Evolutionary conservation across 2,797 vertebrate species (phyloP).

Genomic region (Helicolenus hilgendorfi): DNA sequence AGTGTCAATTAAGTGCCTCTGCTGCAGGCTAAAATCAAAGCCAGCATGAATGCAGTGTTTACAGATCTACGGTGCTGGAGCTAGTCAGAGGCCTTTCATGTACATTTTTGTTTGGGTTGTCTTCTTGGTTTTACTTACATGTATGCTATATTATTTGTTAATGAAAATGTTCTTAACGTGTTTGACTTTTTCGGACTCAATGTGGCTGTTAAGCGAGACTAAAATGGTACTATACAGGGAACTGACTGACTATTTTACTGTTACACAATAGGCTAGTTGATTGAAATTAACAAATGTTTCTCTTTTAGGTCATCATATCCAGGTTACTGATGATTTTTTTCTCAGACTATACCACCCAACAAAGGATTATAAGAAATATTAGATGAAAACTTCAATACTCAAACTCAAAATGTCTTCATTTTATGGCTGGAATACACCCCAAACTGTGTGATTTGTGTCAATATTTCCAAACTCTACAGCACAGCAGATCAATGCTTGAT

Average conservation of each 20-base stretch:
- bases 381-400: not conserved
- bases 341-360: not conserved
- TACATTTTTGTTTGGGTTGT: not conserved
- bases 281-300: not conserved
- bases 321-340: not conserved
- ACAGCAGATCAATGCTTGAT: not conserved
- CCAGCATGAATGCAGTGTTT: not conserved
- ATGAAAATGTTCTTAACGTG: not conserved
- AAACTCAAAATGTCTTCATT: not conserved
- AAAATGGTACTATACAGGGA: no score
- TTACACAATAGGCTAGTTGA: not conserved
- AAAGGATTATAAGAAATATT: not conserved
- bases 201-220: not conserved
- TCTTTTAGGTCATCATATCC: not conserved
- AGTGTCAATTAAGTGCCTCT: conserved; percentile 16
- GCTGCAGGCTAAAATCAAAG: conserved; percentile 17
- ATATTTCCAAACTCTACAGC: not conserved
- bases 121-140: not conserved
- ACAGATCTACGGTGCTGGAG: not conserved
- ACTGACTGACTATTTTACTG: no score
- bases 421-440: not conserved
- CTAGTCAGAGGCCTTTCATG: not conserved
- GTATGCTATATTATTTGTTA: not conserved
- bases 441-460: not conserved
- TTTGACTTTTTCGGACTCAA: not conserved